These are phyloP conservation scores for Chorisops tibialis DNA, from an alignment of 2,888 invertebrate genomes.

Conservation along the genomic window DNA sequence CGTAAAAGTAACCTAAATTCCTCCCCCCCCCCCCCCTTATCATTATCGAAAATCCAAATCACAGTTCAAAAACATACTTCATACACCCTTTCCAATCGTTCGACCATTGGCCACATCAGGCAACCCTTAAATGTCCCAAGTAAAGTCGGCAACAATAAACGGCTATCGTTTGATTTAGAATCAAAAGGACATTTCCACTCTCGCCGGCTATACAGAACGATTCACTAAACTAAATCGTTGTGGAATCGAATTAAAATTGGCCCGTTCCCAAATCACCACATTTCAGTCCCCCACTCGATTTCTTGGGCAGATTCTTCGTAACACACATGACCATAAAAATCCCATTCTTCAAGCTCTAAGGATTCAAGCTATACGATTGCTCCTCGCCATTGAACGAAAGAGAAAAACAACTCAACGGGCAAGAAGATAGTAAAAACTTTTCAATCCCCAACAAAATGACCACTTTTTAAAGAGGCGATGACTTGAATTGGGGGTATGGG, in stretches of 20 bases:
- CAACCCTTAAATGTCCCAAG: slow-evolving; percentile 8
- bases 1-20: too few relatives aligned
- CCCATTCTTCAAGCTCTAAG: slow-evolving; percentile 6
- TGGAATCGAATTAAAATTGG: slow-evolving; percentile 34
- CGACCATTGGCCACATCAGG: too few relatives aligned
- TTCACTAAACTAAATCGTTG: slow-evolving; percentile 32
- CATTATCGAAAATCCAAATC: too few relatives aligned
- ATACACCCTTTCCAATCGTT: too few relatives aligned
- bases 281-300: slow-evolving; percentile 21
- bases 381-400: not conserved
- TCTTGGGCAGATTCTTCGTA: slow-evolving; percentile 19
- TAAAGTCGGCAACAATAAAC: slow-evolving; percentile 16
- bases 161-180: slow-evolving; percentile 1
- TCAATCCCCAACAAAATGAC: too few relatives aligned
- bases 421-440: slow-evolving; percentile 13
- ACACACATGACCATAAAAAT: slow-evolving; percentile 32
- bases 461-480: too few relatives aligned
- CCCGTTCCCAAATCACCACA: slow-evolving; percentile 28
- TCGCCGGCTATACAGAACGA: not conserved
- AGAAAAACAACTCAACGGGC: too few relatives aligned
- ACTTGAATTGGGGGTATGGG: not conserved
- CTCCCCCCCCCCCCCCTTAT: too few relatives aligned
- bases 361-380: slow-evolving; percentile 13
- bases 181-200: slow-evolving; percentile 23
- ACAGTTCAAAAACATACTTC: too few relatives aligned